Evolutionary conservation across 2,797 vertebrate genomes (phyloP), one percentile per base, ranked within the genome.

Genomic region (Rousettus madagascariensis): DNA sequence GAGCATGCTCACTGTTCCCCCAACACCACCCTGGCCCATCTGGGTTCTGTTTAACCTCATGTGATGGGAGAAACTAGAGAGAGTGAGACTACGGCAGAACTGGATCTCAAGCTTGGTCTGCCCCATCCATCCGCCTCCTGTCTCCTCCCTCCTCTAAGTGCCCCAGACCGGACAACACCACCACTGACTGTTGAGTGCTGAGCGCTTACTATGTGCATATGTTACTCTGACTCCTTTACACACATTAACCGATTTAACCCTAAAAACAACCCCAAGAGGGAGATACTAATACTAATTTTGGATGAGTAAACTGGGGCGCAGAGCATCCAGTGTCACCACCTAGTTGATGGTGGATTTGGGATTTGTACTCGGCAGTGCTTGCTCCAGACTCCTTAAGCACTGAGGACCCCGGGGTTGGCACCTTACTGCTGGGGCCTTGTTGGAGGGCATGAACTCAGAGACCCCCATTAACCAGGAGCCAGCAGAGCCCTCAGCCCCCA

Each of bases 291-390:
- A 55, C 43, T 17, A 41, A 65, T 30, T 74, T 28, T 33, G 85
- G 51, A 55, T 30, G 24, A 86, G 43, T 36, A 95, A 87, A 55
- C 61, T 41, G n/a, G 94, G 68, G 16, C 43, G 24, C 16, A 68
- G 43, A 61, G 24, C 6, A 1, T 9, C 46, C 3, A 20, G 51
- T 22, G 20, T 55, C 26, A 53, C 49, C 46, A n/a, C 55, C 24
- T 43, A 28, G 20, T 6, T 66, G 15, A 16, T 41, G n/a, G 5
- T 30, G 5, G 38, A 69, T 11, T 22, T n/a, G 38, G 24, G n/a
- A 65, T 57, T 68, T 89, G 33, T 95, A 43, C 9, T 36, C 16
- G 8, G 33, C 1, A 1, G 33, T 6, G 4, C 49, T 41, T 36
- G 17, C 28, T 83, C 51, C 28, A 20, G 33, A 22, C 3, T 4